These are phyloP conservation scores for Trinectes maculatus DNA, from an alignment of 2,113 vertebrate genomes.

Conservation along the genomic window DNA sequence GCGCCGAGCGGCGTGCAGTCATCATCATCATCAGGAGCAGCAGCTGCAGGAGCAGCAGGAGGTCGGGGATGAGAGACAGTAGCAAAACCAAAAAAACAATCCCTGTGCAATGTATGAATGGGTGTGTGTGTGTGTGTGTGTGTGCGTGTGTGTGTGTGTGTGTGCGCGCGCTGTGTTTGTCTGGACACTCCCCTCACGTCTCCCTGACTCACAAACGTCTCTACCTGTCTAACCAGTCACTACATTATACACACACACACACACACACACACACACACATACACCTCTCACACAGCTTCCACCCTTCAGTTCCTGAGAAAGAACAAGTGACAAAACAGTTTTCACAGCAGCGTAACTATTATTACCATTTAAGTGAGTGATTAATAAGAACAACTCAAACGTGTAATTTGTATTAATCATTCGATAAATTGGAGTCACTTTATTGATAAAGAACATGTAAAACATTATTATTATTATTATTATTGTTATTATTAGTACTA, in stretches of 20 bases:
- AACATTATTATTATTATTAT: too few species aligned
- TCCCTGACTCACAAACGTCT: constrained; percentile 54
- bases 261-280: too few species aligned
- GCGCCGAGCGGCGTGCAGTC: constrained; percentile 11
- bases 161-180: constrained; percentile 35
- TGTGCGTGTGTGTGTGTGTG: constrained; percentile 23
- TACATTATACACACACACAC: too few species aligned
- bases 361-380: not conserved
- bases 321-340: too few species aligned
- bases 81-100: constrained; percentile 49
- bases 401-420: not conserved
- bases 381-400: too few species aligned
- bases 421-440: not conserved
- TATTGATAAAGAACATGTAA: not conserved
- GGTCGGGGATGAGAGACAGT: constrained; percentile 55
- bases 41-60: too few species aligned
- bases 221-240: constrained; percentile 66
- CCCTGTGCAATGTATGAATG: not conserved
- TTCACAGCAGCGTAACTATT: too few species aligned
- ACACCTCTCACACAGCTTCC: too few species aligned
- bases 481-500: too few species aligned
- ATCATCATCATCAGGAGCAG: too few species aligned
- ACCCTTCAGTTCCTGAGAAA: too few species aligned
- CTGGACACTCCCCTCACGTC: constrained; percentile 59
- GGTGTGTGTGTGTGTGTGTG: constrained; percentile 15